Conservation (phyloP, 2,113 vertebrate genomes). For the Pelecanus crispus region DNA sequence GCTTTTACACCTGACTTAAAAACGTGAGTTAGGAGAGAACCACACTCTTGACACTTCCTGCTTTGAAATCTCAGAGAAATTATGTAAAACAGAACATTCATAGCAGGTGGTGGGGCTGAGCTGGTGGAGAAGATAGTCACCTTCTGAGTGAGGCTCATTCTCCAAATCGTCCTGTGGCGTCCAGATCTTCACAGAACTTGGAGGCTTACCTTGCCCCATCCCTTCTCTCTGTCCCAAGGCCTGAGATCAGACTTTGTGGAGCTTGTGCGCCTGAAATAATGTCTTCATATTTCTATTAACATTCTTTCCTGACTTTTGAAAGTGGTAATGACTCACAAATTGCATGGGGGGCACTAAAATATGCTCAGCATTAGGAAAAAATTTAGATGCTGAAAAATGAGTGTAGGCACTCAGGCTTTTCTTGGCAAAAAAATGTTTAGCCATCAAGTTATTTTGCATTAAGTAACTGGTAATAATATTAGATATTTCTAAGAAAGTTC, state of each 20-base stretch:
- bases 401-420: not conserved
- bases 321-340: not conserved
- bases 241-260: not conserved
- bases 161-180: not conserved
- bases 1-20: not conserved
- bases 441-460: not conserved
- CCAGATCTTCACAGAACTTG: not conserved
- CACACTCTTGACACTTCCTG: not conserved
- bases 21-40: not conserved
- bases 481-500: not conserved
- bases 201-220: not conserved
- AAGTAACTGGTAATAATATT: not conserved
- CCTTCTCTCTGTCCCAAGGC: not conserved
- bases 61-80: not conserved
- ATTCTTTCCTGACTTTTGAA: not conserved
- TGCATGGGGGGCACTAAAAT: not conserved
- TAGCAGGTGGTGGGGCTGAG: not conserved
- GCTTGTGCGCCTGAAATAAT: not conserved
- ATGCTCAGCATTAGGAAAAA: not conserved
- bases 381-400: not conserved
- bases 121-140: not conserved
- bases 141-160: not conserved
- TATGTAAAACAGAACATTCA: not conserved
- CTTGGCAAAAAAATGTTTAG: not conserved
- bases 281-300: not conserved